Evolutionary conservation across 2,888 invertebrate species (phyloP), one percentile per base, ranked within the genome.

Genomic region (Sthenelais limicola): DNA sequence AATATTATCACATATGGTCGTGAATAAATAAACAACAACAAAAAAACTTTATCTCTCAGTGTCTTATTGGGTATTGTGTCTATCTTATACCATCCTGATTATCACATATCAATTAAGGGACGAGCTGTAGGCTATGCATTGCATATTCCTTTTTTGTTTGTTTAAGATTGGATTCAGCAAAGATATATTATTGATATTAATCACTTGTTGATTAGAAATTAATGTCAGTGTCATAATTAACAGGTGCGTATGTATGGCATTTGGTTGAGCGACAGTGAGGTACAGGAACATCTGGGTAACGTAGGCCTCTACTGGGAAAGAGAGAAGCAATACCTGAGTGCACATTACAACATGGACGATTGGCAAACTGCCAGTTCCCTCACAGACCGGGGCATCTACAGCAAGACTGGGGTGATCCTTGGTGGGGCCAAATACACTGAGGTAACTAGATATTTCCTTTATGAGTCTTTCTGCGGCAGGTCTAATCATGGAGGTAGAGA

Each of bases 171-270:
- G n/a, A n/a, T n/a, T n/a, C n/a, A n/a, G n/a, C n/a, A n/a, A n/a
- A n/a, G n/a, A n/a, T n/a, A n/a, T n/a, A n/a, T n/a, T n/a, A n/a
- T n/a, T n/a, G n/a, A n/a, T n/a, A n/a, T n/a, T n/a, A n/a, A n/a
- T n/a, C n/a, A n/a, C n/a, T n/a, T n/a, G n/a, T n/a, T n/a, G n/a
- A n/a, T n/a, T n/a, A n/a, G n/a, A 43, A 15, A 43, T 43, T 43
- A 43, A 12, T 43, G 15, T 9, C 9, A 15, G 43, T 43, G 9
- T 51, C 7, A 12, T 18, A 21, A 9, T 3, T 26, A 7, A 3
- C 73, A 75, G 75, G 68, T 75, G 35, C 51, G 75, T 4, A n/a
- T 75, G 32, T 75, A 75, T 54, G 52, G 56, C 15, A 38, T 69
- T 12, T 68, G 68, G 68, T 28, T 75, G 24, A 51, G 62, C 5